These are phyloP conservation scores for Scolopax mira DNA, from an alignment of 2,113 vertebrate species.

Conservation along the genomic window DNA sequence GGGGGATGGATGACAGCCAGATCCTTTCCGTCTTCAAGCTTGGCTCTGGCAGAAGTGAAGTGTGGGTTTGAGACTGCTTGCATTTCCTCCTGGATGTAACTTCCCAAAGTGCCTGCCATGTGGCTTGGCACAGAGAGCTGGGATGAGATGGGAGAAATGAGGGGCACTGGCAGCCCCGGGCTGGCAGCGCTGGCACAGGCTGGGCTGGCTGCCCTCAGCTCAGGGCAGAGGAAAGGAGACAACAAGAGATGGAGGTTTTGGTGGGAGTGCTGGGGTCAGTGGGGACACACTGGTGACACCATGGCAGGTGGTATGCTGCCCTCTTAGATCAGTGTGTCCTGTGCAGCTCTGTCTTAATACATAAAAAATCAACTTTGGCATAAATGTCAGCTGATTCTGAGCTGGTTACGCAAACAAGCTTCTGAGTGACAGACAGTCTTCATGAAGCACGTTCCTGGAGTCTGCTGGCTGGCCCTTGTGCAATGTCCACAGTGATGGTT, in stretches of 20 bases:
- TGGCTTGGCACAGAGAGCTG: background rate
- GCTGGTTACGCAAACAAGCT: background rate
- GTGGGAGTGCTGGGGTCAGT: background rate
- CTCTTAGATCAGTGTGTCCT: background rate
- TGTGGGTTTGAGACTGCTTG: background rate
- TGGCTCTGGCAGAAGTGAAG: background rate
- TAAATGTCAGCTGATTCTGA: background rate
- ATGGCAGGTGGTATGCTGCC: background rate
- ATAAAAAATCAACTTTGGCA: background rate
- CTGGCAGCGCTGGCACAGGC: background rate
- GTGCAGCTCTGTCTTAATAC: background rate
- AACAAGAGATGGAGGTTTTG: background rate
- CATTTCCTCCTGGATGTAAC: background rate
- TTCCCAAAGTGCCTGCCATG: background rate
- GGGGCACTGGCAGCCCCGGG: background rate
- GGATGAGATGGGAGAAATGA: accelerated
- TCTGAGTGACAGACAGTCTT: background rate
- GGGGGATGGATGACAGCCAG: background rate
- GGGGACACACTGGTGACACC: background rate
- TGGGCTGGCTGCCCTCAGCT: background rate
- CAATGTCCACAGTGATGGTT: background rate
- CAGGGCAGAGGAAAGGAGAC: background rate
- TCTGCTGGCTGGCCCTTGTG: background rate
- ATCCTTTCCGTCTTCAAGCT: background rate
- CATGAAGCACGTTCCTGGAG: background rate